These are phyloP conservation scores for Furcula furcula DNA, from an alignment of 2,888 invertebrate genomes.

Conservation along the genomic window DNA sequence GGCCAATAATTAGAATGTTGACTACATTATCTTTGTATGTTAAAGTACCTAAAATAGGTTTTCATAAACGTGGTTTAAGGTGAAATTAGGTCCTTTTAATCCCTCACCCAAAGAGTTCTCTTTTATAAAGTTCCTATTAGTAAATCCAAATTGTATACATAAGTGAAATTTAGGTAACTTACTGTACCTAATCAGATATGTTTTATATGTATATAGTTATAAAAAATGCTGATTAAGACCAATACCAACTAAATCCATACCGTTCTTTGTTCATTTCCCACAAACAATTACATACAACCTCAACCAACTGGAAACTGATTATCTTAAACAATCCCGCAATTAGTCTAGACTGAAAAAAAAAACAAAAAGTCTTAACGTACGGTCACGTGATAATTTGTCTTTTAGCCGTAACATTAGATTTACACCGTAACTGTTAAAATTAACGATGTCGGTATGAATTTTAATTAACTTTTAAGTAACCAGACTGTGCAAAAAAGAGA, in stretches of 20 bases:
- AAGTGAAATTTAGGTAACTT: too few relatives aligned
- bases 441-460: neutral
- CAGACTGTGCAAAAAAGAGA: neutral
- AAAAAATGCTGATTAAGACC: too few relatives aligned
- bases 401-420: constrained; percentile 14
- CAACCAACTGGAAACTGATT: neutral
- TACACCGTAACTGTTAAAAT: constrained; percentile 3
- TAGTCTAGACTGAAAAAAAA: neutral
- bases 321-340: neutral
- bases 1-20: too few relatives aligned
- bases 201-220: too few relatives aligned
- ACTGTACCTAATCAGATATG: neutral
- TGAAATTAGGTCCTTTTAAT: too few relatives aligned
- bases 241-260: too few relatives aligned
- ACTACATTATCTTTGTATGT: too few relatives aligned
- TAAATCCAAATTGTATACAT: too few relatives aligned
- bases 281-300: neutral
- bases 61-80: too few relatives aligned
- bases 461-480: neutral
- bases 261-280: neutral
- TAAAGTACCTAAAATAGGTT: too few relatives aligned
- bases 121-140: too few relatives aligned
- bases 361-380: neutral
- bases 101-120: too few relatives aligned
- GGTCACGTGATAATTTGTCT: constrained; percentile 8